These are phyloP conservation scores for Hedya salicella DNA, from an alignment of 2,888 invertebrate genomes.

Conservation along the genomic window DNA sequence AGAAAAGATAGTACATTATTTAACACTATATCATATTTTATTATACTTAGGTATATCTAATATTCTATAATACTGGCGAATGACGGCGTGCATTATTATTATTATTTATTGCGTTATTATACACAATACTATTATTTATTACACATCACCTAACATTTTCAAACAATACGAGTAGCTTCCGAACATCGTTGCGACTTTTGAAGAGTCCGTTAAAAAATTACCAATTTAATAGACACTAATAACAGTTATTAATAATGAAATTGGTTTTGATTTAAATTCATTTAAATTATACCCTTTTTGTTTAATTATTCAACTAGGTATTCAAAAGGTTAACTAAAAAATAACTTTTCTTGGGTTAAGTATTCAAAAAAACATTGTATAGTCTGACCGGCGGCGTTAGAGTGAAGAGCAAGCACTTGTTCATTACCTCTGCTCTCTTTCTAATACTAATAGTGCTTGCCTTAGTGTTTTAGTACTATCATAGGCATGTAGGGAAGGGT, in stretches of 20 bases:
- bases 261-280: background rate
- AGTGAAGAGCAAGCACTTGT: too few species aligned
- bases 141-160: slow-evolving; percentile 29
- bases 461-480: too few species aligned
- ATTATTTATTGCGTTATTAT: slow-evolving; percentile 54
- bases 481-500: too few species aligned
- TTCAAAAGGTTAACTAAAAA: too few species aligned
- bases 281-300: too few species aligned
- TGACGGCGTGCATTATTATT: slow-evolving; percentile 38
- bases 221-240: background rate
- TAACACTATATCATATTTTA: background rate
- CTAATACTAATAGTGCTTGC: too few species aligned
- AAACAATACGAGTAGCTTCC: slow-evolving; percentile 10
- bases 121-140: slow-evolving; percentile 50
- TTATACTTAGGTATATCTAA: slow-evolving; percentile 3
- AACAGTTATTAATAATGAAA: background rate
- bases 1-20: background rate
- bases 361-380: too few species aligned
- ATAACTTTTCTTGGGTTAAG: too few species aligned
- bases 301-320: too few species aligned
- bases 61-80: slow-evolving; percentile 43
- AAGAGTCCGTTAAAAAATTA: slow-evolving; percentile 6
- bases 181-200: slow-evolving; percentile 47
- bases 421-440: too few species aligned
- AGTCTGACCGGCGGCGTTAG: too few species aligned